These are phyloP conservation scores for Sclerurus mexicanus DNA, from an alignment of 2,113 vertebrate species.

Conservation along the genomic window DNA sequence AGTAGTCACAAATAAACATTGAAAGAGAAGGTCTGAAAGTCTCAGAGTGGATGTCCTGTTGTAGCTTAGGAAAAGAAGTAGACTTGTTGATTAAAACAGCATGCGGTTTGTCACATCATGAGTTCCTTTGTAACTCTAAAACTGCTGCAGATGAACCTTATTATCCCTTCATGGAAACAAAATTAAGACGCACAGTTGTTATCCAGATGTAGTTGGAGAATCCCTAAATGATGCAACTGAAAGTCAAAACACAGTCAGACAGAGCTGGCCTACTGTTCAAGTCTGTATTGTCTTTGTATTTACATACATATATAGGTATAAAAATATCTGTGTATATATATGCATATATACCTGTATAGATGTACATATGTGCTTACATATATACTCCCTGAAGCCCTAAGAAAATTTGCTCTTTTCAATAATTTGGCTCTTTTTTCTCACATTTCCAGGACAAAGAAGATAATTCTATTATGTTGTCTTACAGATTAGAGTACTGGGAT, in stretches of 20 bases:
- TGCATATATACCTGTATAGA: neutral
- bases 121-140: neutral
- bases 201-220: neutral
- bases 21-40: neutral
- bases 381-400: neutral
- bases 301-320: neutral
- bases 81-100: neutral
- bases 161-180: neutral
- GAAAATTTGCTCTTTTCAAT: neutral
- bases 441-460: neutral
- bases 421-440: neutral
- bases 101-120: neutral
- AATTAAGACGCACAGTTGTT: neutral
- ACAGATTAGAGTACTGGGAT: neutral
- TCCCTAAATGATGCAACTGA: neutral
- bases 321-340: fast-evolving
- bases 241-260: neutral
- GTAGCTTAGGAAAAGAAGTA: neutral
- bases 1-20: neutral
- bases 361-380: fast-evolving
- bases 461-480: neutral
- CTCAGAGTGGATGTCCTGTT: neutral
- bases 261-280: neutral
- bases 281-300: neutral
- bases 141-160: neutral